phyloP scores from a whole-genome alignment of 2,888 invertebrate species.

The Drosophila aldrichi region DNA sequence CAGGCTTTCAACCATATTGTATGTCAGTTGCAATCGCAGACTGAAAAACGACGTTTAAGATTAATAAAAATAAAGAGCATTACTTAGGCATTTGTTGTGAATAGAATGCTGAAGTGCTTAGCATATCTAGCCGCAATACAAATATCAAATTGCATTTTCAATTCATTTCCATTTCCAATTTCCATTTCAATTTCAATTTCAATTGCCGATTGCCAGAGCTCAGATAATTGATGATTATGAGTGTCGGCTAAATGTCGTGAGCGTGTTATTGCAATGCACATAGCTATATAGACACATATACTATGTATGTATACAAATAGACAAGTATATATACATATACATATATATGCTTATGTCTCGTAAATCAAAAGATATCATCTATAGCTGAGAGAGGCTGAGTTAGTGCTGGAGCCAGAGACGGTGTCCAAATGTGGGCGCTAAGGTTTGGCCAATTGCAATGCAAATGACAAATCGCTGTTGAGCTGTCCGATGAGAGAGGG shows the following conservation, averaged over 20 bases:
- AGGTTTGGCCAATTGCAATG: conserved; percentile 69
- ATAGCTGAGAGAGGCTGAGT: conserved; percentile 1
- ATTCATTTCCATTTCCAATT: conserved; percentile 24
- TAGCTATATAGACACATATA: conserved; percentile 2
- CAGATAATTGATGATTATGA: conserved; percentile 77
- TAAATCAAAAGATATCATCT: conserved; percentile 59
- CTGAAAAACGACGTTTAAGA: conserved; percentile 28
- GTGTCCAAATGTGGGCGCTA: conserved; percentile 52
- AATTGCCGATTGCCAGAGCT: conserved; percentile 52
- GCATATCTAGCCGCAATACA: conserved; percentile 16
- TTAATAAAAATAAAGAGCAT: conserved; percentile 6
- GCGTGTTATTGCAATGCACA: conserved; percentile 44
- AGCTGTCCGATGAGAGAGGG: not conserved
- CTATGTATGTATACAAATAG: not conserved
- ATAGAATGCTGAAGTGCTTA: conserved; percentile 20
- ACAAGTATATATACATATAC: conserved; percentile 10
- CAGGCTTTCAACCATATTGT: conserved; percentile 6
- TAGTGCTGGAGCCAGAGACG: conserved; percentile 7
- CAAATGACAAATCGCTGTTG: conserved; percentile 48
- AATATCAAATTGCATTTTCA: conserved; percentile 38
- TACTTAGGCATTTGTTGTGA: conserved; percentile 11
- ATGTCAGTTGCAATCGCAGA: conserved; percentile 47
- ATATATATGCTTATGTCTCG: conserved; percentile 36
- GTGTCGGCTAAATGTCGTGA: conserved; percentile 68
- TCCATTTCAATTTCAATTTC: conserved; percentile 21